A percentile compares a stretch with the other conserved stretches of the same genome.
Evolutionary conservation across 2,113 vertebrate genomes (phyloP).

Genomic region (Datnioides undecimradiatus): DNA sequence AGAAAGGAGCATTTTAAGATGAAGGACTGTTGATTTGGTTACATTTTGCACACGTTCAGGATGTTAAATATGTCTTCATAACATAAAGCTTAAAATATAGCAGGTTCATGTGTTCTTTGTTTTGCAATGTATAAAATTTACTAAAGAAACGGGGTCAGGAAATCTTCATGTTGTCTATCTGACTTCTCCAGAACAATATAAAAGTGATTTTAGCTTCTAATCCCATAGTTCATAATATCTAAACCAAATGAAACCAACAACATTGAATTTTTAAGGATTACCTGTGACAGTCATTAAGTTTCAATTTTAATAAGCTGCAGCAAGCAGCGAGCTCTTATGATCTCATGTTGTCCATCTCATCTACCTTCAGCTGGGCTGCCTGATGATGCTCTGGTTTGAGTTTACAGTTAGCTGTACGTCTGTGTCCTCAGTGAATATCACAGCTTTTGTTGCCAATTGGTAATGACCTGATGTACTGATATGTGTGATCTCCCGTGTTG

Average conservation of each 20-base stretch:
- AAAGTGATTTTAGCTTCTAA: not conserved
- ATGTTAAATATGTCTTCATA: too few species aligned
- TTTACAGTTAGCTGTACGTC: not conserved
- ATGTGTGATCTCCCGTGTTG: not conserved
- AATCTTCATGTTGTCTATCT: not conserved
- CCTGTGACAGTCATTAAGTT: not conserved
- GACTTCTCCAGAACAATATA: not conserved
- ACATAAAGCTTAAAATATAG: too few species aligned
- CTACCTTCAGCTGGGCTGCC: not conserved
- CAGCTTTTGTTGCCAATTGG: not conserved
- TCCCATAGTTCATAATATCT: not conserved
- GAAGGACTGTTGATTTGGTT: not conserved
- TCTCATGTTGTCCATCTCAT: not conserved
- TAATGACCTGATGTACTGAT: not conserved
- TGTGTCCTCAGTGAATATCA: not conserved
- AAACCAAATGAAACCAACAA: slow-evolving; percentile 6
- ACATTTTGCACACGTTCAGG: too few species aligned
- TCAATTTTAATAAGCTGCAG: slow-evolving; percentile 7
- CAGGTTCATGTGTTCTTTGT: too few species aligned
- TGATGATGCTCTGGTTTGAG: not conserved
- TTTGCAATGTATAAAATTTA: too few species aligned
- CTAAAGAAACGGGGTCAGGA: not conserved
- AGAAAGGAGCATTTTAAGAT: not conserved
- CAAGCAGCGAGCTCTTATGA: not conserved
- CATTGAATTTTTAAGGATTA: not conserved